Evolutionary conservation across 2,888 invertebrate species (phyloP), one percentile per base, ranked within the genome.

Genomic region (Drosophila sordidapex): DNA sequence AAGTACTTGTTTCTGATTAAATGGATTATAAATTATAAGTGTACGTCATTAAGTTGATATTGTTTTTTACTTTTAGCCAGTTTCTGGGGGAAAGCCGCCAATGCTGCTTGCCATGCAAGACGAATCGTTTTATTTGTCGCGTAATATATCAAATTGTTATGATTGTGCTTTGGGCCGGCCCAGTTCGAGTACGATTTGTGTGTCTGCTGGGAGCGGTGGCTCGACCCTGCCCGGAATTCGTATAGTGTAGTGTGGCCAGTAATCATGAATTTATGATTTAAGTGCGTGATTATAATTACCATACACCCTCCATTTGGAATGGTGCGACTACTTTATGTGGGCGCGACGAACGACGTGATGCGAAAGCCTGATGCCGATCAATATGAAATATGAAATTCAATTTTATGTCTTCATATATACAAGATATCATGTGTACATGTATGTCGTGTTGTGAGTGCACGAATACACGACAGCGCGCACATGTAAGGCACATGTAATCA

Each of bases 251-350:
- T 60, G 78, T 63, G 53, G 70, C 65, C 64, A 52, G 74, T 71
- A 80, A 80, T 80, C 83, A 88, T 80, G 85, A 83, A 91, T 91
- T 90, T 90, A 91, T 91, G 91, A 90, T 89, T 82, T 79, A 85
- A 89, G 71, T 80, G 81, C 88, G 77, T 87, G 91, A 83, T 83
- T 87, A 87, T 84, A 72, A 80, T 70, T 57, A 57, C 56, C 66
- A 43, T 27, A 18, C 52, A n/a, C 13, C 8, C 35, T 13, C 18
- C 54, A 27, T 36, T 33, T 38, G 43, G 62, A 49, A 27, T 52
- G 46, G 5, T 7, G 31, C 27, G 15, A 38, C 46, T 58, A 49
- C 58, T 66, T 62, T 64, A 66, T 73, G 73, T 76, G 72, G 79
- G 68, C 62, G 58, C 71, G 62, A 67, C 60, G 70, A 56, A 29